These are phyloP conservation scores for Gymnoscelis rufifasciata DNA, from an alignment of 2,888 invertebrate species.

Conservation along the genomic window DNA sequence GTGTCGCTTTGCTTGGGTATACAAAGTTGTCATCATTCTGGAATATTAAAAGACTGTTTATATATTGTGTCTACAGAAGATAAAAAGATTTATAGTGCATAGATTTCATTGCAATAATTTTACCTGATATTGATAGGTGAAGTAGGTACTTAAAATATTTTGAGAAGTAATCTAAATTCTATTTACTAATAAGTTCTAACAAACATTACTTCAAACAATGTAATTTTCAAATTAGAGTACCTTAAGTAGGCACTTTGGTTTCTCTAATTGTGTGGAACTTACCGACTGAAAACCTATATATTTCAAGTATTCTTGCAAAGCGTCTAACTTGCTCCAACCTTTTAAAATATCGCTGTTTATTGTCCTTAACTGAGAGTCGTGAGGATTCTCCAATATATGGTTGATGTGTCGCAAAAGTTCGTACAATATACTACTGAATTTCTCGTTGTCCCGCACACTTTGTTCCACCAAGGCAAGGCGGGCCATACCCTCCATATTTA, in stretches of 20 bases:
- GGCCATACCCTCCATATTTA: conserved; percentile 68
- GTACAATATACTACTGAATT: conserved; percentile 52
- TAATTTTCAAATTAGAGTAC: no score
- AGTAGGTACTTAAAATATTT: no score
- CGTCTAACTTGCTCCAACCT: conserved; percentile 40
- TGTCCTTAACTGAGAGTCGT: conserved; percentile 51
- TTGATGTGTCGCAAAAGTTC: conserved; percentile 53
- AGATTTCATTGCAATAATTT: no score
- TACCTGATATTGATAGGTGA: no score
- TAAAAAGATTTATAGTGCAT: no score
- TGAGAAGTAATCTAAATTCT: no score
- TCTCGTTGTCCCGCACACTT: conserved; percentile 46
- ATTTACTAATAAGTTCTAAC: no score
- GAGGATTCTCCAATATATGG: conserved; percentile 62
- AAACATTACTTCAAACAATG: no score
- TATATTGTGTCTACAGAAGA: no score
- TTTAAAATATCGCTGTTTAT: conserved; percentile 49
- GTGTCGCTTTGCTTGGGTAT: conserved; percentile 50
- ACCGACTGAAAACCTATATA: conserved; percentile 63
- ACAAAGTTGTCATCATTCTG: conserved; percentile 44
- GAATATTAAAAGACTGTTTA: conserved; percentile 22
- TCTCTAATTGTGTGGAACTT: conserved; percentile 37
- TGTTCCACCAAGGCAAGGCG: conserved; percentile 68
- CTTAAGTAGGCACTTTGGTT: no score
- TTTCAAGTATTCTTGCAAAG: conserved; percentile 58